These are phyloP conservation scores for Polypterus bichir DNA, from an alignment of 2,113 vertebrate species.

Conservation along the genomic window DNA sequence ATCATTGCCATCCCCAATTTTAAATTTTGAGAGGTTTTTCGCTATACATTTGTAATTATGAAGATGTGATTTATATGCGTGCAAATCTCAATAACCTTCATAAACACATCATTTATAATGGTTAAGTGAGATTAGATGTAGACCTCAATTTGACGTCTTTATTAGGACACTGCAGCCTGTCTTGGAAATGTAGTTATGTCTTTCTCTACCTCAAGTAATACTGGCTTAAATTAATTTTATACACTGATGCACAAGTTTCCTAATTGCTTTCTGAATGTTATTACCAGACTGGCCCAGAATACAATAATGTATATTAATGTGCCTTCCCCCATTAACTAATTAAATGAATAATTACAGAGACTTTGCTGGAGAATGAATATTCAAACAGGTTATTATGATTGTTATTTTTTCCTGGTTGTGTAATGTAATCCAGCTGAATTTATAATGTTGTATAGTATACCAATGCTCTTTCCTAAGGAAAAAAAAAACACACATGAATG, in stretches of 20 bases:
- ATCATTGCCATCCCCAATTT: too few relatives aligned
- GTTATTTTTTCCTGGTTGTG: too few relatives aligned
- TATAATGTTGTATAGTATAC: too few relatives aligned
- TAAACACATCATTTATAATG: conserved; percentile 11
- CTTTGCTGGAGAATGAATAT: conserved; percentile 1
- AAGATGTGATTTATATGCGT: not conserved
- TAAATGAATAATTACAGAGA: conserved; percentile 16
- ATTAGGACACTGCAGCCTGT: not conserved
- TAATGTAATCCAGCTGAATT: too few relatives aligned
- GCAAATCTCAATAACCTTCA: conserved; percentile 3
- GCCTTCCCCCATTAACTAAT: conserved; percentile 15
- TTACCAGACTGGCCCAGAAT: conserved; percentile 8
- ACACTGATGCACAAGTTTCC: not conserved
- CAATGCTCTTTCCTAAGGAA: too few relatives aligned
- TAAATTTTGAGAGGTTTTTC: too few relatives aligned
- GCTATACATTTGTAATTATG: not conserved
- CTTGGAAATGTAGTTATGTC: not conserved
- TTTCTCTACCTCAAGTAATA: not conserved
- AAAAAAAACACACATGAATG: too few relatives aligned
- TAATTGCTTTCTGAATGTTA: not conserved
- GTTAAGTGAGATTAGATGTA: conserved; percentile 6
- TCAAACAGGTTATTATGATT: too few relatives aligned
- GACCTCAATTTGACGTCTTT: conserved; percentile 9
- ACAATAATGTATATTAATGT: conserved; percentile 24
- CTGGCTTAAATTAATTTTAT: not conserved